These are phyloP conservation scores for Hipparchia semele DNA, from an alignment of 2,888 invertebrate genomes.

Conservation along the genomic window DNA sequence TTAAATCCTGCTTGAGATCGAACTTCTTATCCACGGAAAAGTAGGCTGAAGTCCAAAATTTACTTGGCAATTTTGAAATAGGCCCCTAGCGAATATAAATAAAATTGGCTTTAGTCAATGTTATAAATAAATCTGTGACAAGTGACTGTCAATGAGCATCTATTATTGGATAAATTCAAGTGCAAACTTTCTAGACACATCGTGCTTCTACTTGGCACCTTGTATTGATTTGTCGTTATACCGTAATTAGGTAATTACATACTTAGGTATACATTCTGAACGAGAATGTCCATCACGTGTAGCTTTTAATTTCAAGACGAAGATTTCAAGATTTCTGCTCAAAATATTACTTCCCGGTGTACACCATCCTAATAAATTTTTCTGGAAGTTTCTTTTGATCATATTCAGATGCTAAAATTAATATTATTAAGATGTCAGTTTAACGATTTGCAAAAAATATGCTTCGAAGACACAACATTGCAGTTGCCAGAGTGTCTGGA, in stretches of 20 bases:
- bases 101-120: slow-evolving; percentile 27
- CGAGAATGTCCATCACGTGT: not conserved
- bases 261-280: not conserved
- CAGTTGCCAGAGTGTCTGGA: slow-evolving; percentile 41
- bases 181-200: not conserved
- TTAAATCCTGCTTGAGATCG: too few relatives aligned
- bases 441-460: slow-evolving; percentile 33
- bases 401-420: slow-evolving; percentile 20
- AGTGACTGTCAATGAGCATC: slow-evolving; percentile 26
- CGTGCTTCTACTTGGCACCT: not conserved
- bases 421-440: slow-evolving; percentile 29
- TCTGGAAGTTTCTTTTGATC: slow-evolving; percentile 29
- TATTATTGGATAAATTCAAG: slow-evolving; percentile 21
- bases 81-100: slow-evolving; percentile 7
- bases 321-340: too few relatives aligned
- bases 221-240: slow-evolving; percentile 4
- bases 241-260: not conserved
- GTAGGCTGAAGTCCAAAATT: too few relatives aligned
- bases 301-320: not conserved
- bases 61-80: too few relatives aligned
- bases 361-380: slow-evolving; percentile 17
- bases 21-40: too few relatives aligned
- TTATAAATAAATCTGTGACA: slow-evolving; percentile 25
- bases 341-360: not conserved
- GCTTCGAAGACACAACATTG: slow-evolving; percentile 26